Evolutionary conservation across 30 jellyfish, hydroid and myxozoan genomes (phyloP).

Genomic region (Chrysaora quinquecirrha): DNA sequence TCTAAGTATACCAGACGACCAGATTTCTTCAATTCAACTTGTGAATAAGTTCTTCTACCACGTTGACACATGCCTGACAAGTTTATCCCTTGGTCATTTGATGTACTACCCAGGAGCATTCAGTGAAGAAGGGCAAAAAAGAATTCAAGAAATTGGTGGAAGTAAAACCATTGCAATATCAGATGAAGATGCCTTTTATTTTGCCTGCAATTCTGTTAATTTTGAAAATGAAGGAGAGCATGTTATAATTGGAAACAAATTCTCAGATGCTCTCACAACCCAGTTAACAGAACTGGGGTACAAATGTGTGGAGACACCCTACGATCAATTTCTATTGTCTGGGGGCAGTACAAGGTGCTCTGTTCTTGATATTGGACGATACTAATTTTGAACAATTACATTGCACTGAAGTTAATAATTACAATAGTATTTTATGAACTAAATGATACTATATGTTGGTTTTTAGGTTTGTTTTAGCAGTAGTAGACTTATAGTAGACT

Average conservation of each 20-base stretch:
- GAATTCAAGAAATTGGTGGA: conserved; percentile 58
- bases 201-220: conserved; percentile 64
- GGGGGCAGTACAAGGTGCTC: conserved; percentile 73
- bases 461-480: too few species aligned
- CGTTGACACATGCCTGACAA: conserved; percentile 69
- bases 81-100: conserved; percentile 65
- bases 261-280: conserved; percentile 30
- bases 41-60: conserved; percentile 66
- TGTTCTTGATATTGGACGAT: conserved; percentile 54
- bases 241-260: conserved; percentile 60
- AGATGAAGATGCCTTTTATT: conserved; percentile 65
- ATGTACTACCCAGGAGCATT: conserved; percentile 68
- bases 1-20: conserved; percentile 20
- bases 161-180: conserved; percentile 41
- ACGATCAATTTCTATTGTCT: conserved; percentile 55
- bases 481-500: too few species aligned
- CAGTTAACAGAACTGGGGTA: conserved; percentile 40
- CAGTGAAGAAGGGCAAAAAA: conserved; percentile 58
- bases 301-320: conserved; percentile 52
- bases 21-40: conserved; percentile 47
- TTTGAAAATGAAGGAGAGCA: conserved; percentile 58
- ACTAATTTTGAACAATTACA: too few species aligned
- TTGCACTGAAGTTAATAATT: too few species aligned
- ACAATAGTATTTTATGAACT: too few species aligned
- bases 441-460: too few species aligned